Conservation (phyloP, 2,888 invertebrate species). For the Rosalia funebris region DNA sequence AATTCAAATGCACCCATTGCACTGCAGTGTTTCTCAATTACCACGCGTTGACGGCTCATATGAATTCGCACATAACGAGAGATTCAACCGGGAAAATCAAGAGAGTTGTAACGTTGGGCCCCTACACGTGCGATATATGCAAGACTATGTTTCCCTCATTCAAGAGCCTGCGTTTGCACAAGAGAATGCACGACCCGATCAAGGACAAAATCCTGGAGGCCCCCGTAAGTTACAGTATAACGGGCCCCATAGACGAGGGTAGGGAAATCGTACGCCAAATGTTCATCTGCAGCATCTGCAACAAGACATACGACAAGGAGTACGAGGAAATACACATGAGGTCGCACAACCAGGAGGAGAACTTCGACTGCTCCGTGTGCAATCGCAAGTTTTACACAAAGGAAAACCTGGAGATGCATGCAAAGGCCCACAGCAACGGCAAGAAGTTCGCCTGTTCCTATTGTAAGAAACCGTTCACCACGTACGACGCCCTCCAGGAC, state of each 20-base stretch:
- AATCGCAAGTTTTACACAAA: constrained; percentile 76
- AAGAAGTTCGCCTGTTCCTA: constrained; percentile 64
- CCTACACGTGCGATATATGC: constrained; percentile 72
- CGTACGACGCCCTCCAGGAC: constrained; percentile 55
- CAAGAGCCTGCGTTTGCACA: constrained; percentile 76
- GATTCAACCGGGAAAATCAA: constrained; percentile 34
- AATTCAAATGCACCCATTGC: constrained; percentile 66
- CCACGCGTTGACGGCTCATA: constrained; percentile 68
- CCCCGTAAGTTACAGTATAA: constrained; percentile 62
- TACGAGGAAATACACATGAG: constrained; percentile 73
- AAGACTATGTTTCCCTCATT: constrained; percentile 73
- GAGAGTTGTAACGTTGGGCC: constrained; percentile 51
- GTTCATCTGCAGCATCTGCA: constrained; percentile 65
- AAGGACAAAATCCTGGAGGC: constrained; percentile 67
- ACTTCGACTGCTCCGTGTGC: constrained; percentile 74
- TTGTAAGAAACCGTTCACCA: constrained; percentile 60
- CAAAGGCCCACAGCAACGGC: constrained; percentile 73
- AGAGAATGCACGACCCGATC: constrained; percentile 78
- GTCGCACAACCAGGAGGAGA: constrained; percentile 70
- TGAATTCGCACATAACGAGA: constrained; percentile 68
- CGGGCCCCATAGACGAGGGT: constrained; percentile 52
- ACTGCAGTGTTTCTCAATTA: constrained; percentile 63
- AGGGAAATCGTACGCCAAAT: constrained; percentile 55
- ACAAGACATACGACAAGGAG: constrained; percentile 64
- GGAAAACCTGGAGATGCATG: constrained; percentile 77